These are phyloP conservation scores for Mastomys natalensis DNA, from an alignment of 2,113 vertebrate genomes.

Conservation along the genomic window DNA sequence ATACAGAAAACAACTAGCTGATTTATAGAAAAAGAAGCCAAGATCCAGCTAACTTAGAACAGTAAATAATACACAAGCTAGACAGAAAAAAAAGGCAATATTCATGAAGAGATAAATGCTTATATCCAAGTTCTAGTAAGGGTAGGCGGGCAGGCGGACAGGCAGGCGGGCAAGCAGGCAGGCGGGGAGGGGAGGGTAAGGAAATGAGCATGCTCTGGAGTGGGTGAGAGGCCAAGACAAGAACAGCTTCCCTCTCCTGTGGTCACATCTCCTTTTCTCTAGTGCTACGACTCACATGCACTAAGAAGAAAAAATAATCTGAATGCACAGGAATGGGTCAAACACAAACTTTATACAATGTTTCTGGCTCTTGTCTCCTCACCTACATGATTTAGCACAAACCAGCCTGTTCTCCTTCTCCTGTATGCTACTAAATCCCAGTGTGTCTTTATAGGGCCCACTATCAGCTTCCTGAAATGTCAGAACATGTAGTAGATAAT, in stretches of 20 bases:
- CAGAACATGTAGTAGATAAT: neutral
- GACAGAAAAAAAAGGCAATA: neutral
- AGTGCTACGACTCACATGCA: neutral
- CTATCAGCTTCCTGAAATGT: conserved; percentile 26
- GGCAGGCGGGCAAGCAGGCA: too few relatives aligned
- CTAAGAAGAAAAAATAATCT: conserved; percentile 12
- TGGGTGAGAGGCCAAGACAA: neutral
- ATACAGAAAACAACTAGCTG: conserved; percentile 17
- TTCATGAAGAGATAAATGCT: neutral
- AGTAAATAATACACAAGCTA: conserved; percentile 57
- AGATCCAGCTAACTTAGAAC: neutral
- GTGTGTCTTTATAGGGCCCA: neutral
- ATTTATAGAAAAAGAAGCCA: conserved; percentile 15
- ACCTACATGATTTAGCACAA: neutral
- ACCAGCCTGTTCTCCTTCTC: neutral
- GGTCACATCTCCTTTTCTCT: neutral
- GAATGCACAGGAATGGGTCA: neutral
- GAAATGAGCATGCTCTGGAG: neutral
- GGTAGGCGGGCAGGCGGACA: too few relatives aligned
- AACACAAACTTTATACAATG: neutral
- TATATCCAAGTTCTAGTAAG: neutral
- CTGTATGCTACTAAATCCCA: conserved; percentile 10
- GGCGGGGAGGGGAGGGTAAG: neutral
- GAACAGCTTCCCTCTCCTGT: neutral
- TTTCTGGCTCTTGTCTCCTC: conserved; percentile 29